phyloP scores from a whole-genome alignment of 2,797 vertebrate species.

The Limosa lapponica region DNA sequence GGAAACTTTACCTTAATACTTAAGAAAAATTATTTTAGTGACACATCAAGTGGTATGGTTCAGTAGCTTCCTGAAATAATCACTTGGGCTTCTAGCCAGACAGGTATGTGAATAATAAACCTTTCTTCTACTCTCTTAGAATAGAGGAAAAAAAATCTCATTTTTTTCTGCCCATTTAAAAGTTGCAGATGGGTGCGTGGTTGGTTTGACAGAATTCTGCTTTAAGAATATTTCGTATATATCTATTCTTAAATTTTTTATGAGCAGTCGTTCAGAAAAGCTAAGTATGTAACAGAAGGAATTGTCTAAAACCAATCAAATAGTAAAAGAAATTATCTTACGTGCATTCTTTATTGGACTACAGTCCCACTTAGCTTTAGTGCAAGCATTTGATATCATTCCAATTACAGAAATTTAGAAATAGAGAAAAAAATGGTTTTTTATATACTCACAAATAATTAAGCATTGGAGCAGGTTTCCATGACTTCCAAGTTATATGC shows the following conservation, averaged over 20 bases:
- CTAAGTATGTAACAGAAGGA: neutral
- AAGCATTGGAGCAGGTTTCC: constrained; percentile 13
- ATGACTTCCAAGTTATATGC: neutral
- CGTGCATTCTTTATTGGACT: neutral
- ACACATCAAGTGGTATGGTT: neutral
- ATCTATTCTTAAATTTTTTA: neutral
- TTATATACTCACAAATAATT: constrained; percentile 26
- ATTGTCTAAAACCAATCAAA: neutral
- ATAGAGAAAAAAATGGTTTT: neutral
- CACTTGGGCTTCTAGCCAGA: neutral
- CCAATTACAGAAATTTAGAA: constrained; percentile 32
- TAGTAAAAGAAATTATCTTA: neutral
- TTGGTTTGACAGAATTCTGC: neutral
- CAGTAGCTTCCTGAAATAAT: constrained; percentile 26
- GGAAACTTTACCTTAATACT: neutral
- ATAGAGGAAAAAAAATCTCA: neutral
- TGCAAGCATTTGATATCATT: constrained; percentile 8
- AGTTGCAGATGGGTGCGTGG: neutral
- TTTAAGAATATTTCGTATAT: neutral
- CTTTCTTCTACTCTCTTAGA: neutral
- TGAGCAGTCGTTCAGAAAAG: neutral
- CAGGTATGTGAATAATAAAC: neutral
- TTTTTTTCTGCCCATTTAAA: neutral
- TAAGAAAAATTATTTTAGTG: neutral
- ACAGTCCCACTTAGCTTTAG: neutral